Percentiles rank a stretch among this genome's conserved stretches.
Evolutionary conservation across 2,113 vertebrate genomes (phyloP).

Genomic region (Toxotes chatareus): DNA sequence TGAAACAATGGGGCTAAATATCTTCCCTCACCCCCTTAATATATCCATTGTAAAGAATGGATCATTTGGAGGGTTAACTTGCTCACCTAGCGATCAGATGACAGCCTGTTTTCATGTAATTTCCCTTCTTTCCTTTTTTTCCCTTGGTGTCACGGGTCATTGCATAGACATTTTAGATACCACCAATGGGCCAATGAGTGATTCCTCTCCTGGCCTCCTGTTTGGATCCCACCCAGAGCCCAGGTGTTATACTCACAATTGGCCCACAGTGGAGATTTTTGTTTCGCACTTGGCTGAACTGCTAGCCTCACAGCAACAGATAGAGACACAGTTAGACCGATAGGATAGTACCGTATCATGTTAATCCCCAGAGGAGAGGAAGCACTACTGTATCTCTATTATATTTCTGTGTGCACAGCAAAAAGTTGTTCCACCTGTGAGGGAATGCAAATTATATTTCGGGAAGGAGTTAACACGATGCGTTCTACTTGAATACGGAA

Average conservation of each 20-base stretch:
- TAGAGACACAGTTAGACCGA: slow-evolving; percentile 42
- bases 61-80: slow-evolving; percentile 33
- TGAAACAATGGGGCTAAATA: slow-evolving; percentile 33
- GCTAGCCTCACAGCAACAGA: slow-evolving; percentile 65
- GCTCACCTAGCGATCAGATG: slow-evolving; percentile 25
- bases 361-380: slow-evolving; percentile 68
- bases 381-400: slow-evolving; percentile 63
- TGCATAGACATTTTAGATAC: slow-evolving; percentile 48
- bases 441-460: slow-evolving; percentile 72
- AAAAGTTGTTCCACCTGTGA: slow-evolving; percentile 68
- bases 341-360: slow-evolving; percentile 56
- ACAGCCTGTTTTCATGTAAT: slow-evolving; percentile 46
- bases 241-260: slow-evolving; percentile 82
- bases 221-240: slow-evolving; percentile 76
- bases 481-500: slow-evolving; percentile 53
- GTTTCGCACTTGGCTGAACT: slow-evolving; percentile 77
- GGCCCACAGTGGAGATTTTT: slow-evolving; percentile 75
- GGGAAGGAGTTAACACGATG: slow-evolving; percentile 64
- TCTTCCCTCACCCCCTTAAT: neutral
- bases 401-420: slow-evolving; percentile 67
- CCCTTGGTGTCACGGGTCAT: slow-evolving; percentile 59
- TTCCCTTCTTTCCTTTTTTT: slow-evolving; percentile 22
- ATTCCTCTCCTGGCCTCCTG: slow-evolving; percentile 48
- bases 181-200: slow-evolving; percentile 38
- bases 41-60: slow-evolving; percentile 1